phyloP scores from a whole-genome alignment of 2,888 invertebrate species.

The Strigamia maritima region DNA sequence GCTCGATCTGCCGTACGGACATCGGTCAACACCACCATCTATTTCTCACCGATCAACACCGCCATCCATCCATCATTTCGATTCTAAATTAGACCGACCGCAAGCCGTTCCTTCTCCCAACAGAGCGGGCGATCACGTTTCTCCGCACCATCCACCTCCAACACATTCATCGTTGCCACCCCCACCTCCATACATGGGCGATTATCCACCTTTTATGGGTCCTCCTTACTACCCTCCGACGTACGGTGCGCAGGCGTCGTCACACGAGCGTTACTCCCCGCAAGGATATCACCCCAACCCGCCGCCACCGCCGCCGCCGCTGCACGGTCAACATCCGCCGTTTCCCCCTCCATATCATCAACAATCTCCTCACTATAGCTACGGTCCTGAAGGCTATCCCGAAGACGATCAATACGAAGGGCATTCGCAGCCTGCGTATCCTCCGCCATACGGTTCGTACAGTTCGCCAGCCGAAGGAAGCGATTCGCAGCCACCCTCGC shows the following conservation, averaged over 20 bases:
- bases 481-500: neutral
- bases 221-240: slow-evolving; percentile 27
- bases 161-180: slow-evolving; percentile 7
- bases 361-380: slow-evolving; percentile 40
- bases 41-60: slow-evolving; percentile 40
- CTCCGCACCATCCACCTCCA: slow-evolving; percentile 32
- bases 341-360: slow-evolving; percentile 43
- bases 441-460: slow-evolving; percentile 21
- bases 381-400: slow-evolving; percentile 38
- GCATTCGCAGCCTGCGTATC: slow-evolving; percentile 38
- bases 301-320: slow-evolving; percentile 40
- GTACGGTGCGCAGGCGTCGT: slow-evolving; percentile 35
- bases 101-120: slow-evolving; percentile 5
- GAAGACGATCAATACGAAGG: slow-evolving; percentile 42
- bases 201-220: slow-evolving; percentile 14
- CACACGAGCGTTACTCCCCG: slow-evolving; percentile 33
- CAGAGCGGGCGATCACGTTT: slow-evolving; percentile 1
- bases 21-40: slow-evolving; percentile 36
- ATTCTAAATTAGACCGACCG: slow-evolving; percentile 41
- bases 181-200: slow-evolving; percentile 6
- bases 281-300: slow-evolving; percentile 36
- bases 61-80: slow-evolving; percentile 39
- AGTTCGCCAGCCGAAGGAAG: neutral
- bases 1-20: slow-evolving; percentile 39
- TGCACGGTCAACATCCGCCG: slow-evolving; percentile 46